Conservation (phyloP, 2,888 invertebrate species). For the Lochmaea crataegi region DNA sequence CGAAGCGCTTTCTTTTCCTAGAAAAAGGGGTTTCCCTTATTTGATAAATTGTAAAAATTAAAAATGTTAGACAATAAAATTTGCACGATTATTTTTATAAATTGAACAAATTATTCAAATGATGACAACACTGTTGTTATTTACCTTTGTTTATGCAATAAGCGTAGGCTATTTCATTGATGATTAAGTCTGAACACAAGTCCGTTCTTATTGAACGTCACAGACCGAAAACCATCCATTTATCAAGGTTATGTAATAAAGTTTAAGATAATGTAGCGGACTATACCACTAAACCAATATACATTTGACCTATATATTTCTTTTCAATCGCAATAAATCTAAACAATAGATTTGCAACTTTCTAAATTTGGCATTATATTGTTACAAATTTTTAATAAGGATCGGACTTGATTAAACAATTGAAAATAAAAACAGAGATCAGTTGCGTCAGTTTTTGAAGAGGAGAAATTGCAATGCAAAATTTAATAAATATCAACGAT, state of each 20-base stretch:
- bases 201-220: constrained; percentile 8
- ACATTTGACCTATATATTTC: constrained; percentile 30
- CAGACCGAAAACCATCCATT: constrained; percentile 20
- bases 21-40: too few species aligned
- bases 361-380: constrained; percentile 36
- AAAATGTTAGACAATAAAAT: background rate
- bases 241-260: constrained; percentile 31
- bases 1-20: too few species aligned
- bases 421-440: background rate
- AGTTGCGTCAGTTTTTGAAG: too few species aligned
- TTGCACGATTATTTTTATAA: background rate
- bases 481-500: too few species aligned
- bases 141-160: background rate
- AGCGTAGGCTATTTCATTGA: constrained; percentile 5
- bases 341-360: constrained; percentile 35
- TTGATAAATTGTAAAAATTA: too few species aligned
- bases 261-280: constrained; percentile 12
- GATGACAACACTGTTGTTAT: background rate
- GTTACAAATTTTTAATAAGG: constrained; percentile 13
- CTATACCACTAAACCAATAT: background rate
- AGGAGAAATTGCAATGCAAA: too few species aligned
- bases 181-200: background rate
- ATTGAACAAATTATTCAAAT: background rate
- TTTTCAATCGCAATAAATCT: constrained; percentile 33
- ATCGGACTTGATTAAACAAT: background rate